Evolutionary conservation across 2,797 vertebrate species (phyloP).

Genomic region (Sebastes taczanowskii): DNA sequence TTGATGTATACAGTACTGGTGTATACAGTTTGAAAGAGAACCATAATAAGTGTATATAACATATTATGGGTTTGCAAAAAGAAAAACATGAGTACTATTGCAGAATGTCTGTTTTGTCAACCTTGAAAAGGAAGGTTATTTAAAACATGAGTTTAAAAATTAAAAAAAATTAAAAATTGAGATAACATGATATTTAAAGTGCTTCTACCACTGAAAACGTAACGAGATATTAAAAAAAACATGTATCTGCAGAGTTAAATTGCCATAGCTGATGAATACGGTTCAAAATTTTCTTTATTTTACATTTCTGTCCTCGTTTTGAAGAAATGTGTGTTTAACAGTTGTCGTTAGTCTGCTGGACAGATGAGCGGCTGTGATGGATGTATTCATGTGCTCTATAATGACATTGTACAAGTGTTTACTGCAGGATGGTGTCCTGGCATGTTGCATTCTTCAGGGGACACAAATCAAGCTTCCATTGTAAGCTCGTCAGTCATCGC

Average conservation of each 20-base stretch:
- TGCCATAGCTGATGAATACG: not conserved
- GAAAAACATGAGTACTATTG: not conserved
- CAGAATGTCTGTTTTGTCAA: not conserved
- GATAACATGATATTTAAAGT: not conserved
- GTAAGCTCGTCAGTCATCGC: conserved; percentile 69
- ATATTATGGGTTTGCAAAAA: not conserved
- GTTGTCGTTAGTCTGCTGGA: conserved; percentile 36
- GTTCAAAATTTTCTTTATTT: not conserved
- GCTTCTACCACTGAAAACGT: not conserved
- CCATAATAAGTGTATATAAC: not conserved
- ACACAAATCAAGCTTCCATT: conserved; percentile 71
- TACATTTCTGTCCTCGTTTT: not conserved
- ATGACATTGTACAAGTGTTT: conserved; percentile 65
- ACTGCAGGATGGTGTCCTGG: conserved; percentile 60
- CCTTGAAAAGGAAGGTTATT: not conserved
- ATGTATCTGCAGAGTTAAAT: not conserved
- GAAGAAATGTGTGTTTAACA: not conserved
- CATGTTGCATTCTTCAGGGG: conserved; percentile 62
- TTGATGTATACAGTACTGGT: not conserved
- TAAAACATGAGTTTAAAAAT: not conserved
- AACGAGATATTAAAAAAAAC: not conserved
- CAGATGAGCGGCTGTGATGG: conserved; percentile 40
- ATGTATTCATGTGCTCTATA: conserved; percentile 43
- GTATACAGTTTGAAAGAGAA: not conserved
- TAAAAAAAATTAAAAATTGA: not conserved